phyloP scores from a whole-genome alignment of 2,113 vertebrate species.

The Neomonachus schauinslandi region DNA sequence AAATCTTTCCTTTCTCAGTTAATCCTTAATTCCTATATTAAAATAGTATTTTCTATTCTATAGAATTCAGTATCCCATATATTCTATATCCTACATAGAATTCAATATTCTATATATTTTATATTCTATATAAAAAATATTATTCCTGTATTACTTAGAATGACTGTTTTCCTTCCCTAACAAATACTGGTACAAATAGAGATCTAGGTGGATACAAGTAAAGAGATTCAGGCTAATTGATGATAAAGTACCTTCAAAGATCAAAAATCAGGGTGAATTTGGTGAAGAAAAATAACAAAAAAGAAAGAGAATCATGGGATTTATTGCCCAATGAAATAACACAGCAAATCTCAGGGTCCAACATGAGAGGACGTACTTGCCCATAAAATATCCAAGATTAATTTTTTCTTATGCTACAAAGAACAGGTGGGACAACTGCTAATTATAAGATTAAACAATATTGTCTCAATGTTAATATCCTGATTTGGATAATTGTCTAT shows the following conservation, averaged over 20 bases:
- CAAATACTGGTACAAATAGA: neutral
- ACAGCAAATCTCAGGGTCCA: neutral
- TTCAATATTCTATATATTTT: neutral
- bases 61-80: neutral
- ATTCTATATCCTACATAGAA: neutral
- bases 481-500: neutral
- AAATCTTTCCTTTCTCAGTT: neutral
- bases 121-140: neutral
- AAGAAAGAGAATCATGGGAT: neutral
- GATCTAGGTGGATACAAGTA: neutral
- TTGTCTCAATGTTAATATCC: neutral
- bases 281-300: neutral
- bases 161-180: neutral
- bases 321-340: neutral
- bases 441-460: neutral
- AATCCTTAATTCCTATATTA: neutral
- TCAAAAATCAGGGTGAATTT: neutral
- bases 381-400: neutral
- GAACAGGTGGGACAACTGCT: neutral
- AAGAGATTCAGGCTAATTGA: neutral
- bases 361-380: neutral
- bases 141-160: neutral
- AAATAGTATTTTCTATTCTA: neutral
- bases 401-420: constrained; percentile 7
- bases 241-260: neutral